Evolutionary conservation across 2,797 vertebrate species (phyloP).

Genomic region (Betta splendens): DNA sequence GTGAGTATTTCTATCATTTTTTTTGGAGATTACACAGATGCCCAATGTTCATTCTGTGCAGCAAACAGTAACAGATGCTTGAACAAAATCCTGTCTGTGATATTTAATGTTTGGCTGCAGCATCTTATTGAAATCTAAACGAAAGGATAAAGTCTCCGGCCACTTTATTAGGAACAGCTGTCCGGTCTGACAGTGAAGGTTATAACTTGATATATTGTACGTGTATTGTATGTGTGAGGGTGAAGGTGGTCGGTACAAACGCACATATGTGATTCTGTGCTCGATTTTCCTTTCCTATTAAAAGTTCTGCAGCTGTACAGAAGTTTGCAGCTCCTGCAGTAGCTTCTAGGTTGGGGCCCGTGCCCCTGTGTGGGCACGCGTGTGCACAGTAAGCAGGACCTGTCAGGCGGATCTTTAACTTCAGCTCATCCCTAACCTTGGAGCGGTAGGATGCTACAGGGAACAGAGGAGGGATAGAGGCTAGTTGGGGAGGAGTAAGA

Average conservation of each 20-base stretch:
- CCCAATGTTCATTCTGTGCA: not conserved
- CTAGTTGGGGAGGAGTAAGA: slow-evolving; percentile 36
- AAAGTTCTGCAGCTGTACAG: not conserved
- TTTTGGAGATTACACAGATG: not conserved
- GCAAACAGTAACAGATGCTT: too few species aligned
- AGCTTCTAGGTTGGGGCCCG: slow-evolving; percentile 6
- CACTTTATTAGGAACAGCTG: too few species aligned
- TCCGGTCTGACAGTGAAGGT: too few species aligned
- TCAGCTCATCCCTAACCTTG: slow-evolving; percentile 73
- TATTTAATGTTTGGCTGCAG: not conserved
- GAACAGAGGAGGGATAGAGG: slow-evolving; percentile 40
- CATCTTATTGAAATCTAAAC: too few species aligned
- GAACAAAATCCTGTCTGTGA: not conserved
- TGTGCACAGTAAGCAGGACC: slow-evolving; percentile 26
- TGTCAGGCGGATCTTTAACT: slow-evolving; percentile 59
- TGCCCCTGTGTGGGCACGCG: slow-evolving; percentile 21
- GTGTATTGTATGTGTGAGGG: too few species aligned
- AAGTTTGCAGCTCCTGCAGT: too few species aligned
- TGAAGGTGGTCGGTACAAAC: not conserved
- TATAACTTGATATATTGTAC: too few species aligned
- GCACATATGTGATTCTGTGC: not conserved
- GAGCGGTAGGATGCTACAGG: slow-evolving; percentile 54
- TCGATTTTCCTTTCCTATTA: not conserved
- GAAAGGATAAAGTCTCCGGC: too few species aligned
- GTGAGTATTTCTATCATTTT: not conserved